phyloP scores from a whole-genome alignment of 2,113 vertebrate genomes.

The human region DNA sequence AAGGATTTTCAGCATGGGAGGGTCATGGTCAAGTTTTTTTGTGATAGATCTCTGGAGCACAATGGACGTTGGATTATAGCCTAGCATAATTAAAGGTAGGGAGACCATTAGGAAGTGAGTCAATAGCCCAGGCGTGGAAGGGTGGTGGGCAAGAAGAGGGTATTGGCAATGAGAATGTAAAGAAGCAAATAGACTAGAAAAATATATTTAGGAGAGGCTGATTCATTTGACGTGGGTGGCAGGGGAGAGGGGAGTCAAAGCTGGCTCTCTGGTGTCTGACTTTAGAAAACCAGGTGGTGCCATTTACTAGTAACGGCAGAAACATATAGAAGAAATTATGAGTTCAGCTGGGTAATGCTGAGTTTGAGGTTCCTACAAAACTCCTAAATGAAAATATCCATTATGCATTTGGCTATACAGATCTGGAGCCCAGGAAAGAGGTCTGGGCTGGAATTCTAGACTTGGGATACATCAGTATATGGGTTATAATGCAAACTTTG shows the following conservation, averaged over 20 bases:
- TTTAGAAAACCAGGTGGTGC: slow-evolving; percentile 10
- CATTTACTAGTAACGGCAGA: not conserved
- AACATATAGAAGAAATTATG: not conserved
- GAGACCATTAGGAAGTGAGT: not conserved
- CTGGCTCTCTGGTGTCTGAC: slow-evolving; percentile 8
- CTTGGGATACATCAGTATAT: not conserved
- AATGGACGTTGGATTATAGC: not conserved
- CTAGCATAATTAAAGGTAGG: not conserved
- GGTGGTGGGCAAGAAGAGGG: not conserved
- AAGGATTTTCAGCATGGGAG: not conserved
- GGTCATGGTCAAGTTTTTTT: not conserved
- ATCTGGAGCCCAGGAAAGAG: not conserved
- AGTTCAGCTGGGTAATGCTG: not conserved
- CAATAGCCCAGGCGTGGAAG: not conserved
- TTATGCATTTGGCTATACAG: not conserved
- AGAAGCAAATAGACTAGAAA: not conserved
- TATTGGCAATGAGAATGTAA: not conserved
- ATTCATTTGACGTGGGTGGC: not conserved
- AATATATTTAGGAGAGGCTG: not conserved
- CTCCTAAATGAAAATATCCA: not conserved
- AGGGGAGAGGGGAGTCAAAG: not conserved
- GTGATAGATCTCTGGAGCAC: not conserved
- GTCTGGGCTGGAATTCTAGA: not conserved
- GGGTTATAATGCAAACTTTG: not conserved
- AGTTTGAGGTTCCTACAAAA: not conserved